phyloP scores from a whole-genome alignment of 2,888 invertebrate genomes.

The Drosophila emarginata region DNA sequence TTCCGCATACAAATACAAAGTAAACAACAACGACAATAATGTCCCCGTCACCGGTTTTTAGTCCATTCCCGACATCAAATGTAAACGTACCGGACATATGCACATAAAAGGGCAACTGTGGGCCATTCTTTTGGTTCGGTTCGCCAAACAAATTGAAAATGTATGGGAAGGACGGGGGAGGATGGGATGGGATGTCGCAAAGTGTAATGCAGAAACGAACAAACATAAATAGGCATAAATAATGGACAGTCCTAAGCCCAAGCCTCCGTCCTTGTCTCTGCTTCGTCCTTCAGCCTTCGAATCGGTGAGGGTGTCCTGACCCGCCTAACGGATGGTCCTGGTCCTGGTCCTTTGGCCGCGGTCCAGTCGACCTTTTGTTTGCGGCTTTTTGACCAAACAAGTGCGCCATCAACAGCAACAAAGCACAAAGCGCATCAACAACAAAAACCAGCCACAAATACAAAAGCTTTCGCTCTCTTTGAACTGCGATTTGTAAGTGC shows the following conservation, averaged over 20 bases:
- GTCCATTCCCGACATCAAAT: constrained; percentile 3
- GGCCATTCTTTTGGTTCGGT: constrained; percentile 8
- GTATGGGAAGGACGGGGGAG: neutral
- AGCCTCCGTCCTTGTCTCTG: neutral
- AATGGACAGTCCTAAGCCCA: constrained; percentile 42
- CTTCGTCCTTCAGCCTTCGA: constrained; percentile 7
- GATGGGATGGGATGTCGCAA: constrained; percentile 25
- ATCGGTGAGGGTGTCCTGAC: constrained; percentile 18
- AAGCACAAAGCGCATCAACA: constrained; percentile 55
- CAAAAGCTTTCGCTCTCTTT: constrained; percentile 57
- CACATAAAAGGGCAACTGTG: constrained; percentile 23
- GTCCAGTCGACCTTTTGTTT: constrained; percentile 60
- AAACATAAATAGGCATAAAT: constrained; percentile 62
- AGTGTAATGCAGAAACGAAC: constrained; percentile 59
- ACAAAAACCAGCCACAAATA: constrained; percentile 44
- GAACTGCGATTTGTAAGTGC: constrained; percentile 57
- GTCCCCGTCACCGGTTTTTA: neutral
- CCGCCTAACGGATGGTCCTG: constrained; percentile 10
- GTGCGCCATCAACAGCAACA: constrained; percentile 57
- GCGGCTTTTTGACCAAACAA: constrained; percentile 71
- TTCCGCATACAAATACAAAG: neutral
- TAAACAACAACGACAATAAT: constrained; percentile 9
- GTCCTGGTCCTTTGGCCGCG: constrained; percentile 25
- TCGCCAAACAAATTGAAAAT: constrained; percentile 25
- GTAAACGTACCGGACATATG: constrained; percentile 14